These are phyloP conservation scores for Bombus impatiens DNA, from an alignment of 1,140 invertebrate species.

Conservation along the genomic window DNA sequence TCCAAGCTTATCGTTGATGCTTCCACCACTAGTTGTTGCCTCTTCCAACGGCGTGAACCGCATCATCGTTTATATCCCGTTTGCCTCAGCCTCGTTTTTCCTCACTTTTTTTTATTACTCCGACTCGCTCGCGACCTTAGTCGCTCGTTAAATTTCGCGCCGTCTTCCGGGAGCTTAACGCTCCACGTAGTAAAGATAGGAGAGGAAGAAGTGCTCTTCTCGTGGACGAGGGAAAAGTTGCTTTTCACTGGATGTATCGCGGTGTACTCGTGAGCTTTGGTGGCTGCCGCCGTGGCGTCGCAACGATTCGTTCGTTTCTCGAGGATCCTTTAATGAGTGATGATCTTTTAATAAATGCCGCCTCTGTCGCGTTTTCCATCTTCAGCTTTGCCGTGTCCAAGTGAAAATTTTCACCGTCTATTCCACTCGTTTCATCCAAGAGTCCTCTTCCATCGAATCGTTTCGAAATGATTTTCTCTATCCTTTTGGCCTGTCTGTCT, in stretches of 20 bases:
- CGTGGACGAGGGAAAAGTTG: conserved; percentile 36
- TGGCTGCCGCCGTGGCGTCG: not conserved
- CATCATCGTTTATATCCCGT: conserved; percentile 51
- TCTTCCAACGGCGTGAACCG: conserved; percentile 14
- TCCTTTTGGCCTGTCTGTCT: too few species aligned
- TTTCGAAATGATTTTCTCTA: not conserved
- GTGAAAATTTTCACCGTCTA: not conserved
- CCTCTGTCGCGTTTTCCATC: not conserved
- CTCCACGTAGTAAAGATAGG: conserved; percentile 38
- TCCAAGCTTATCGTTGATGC: conserved; percentile 23
- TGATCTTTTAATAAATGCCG: conserved; percentile 49
- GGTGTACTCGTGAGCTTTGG: not conserved
- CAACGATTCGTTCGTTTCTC: conserved; percentile 30
- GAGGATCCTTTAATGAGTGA: conserved; percentile 41
- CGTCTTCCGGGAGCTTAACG: conserved; percentile 62
- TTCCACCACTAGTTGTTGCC: not conserved
- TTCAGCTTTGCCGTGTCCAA: not conserved
- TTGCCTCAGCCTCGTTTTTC: conserved; percentile 36
- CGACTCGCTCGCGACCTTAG: conserved; percentile 35
- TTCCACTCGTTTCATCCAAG: conserved; percentile 6
- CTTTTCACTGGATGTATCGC: conserved; percentile 24
- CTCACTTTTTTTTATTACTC: conserved; percentile 53
- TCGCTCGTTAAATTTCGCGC: conserved; percentile 63
- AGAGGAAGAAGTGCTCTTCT: conserved; percentile 39
- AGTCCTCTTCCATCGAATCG: conserved; percentile 5